Evolutionary conservation across 2,888 invertebrate genomes (phyloP).

Genomic region (Lepidocyrtoides sp.): DNA sequence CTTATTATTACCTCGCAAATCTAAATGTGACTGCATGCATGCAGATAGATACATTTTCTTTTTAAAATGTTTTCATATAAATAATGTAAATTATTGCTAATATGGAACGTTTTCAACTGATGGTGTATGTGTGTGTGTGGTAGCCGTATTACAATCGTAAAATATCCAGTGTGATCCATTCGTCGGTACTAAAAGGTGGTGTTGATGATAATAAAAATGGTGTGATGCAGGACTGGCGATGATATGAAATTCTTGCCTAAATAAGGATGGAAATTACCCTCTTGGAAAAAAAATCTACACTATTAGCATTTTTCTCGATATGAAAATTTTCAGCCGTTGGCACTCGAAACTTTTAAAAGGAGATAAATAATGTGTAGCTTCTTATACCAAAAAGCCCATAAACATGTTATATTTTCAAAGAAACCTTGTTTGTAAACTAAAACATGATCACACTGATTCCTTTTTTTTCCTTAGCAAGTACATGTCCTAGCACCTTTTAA

Average conservation of each 20-base stretch:
- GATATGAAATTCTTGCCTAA: conserved; percentile 6
- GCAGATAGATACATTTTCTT: not conserved
- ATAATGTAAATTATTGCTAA: no score
- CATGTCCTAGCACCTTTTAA: no score
- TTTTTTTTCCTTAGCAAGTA: no score
- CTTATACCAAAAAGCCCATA: no score
- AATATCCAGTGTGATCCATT: no score
- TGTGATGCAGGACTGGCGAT: not conserved
- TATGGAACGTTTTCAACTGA: no score
- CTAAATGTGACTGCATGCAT: not conserved
- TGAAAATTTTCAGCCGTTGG: not conserved
- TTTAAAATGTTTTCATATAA: not conserved
- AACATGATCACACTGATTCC: no score
- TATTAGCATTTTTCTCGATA: not conserved
- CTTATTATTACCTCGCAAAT: not conserved
- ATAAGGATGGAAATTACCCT: not conserved
- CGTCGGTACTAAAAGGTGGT: not conserved
- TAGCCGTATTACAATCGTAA: not conserved
- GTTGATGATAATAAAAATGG: no score
- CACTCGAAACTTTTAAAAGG: no score
- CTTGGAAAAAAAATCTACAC: not conserved
- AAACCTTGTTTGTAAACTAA: no score
- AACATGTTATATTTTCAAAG: no score
- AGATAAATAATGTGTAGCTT: no score
- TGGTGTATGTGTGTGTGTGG: not conserved